Evolutionary conservation across 2,797 vertebrate genomes (phyloP), one percentile per base, ranked within the genome.

Genomic region (Danio jaintianensis): DNA sequence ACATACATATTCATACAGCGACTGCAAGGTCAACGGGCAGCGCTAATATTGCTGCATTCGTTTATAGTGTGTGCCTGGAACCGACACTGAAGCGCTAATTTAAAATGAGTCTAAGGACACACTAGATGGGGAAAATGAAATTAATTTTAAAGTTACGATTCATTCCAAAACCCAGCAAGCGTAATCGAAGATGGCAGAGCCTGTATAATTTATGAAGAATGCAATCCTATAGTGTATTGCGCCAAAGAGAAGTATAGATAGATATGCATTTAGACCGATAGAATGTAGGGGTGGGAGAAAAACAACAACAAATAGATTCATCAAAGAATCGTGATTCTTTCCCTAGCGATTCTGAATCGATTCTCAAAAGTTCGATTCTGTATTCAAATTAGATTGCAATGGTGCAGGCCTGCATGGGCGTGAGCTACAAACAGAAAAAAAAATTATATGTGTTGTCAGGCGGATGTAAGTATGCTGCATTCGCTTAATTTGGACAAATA

Each of bases 1-100:
- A 53, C 78, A 80, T 85, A 78, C 79, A 85, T 85, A 87, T 86
- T 86, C 84, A 86, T 79, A 80, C n/a, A 43, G 80, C 52, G 42
- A 59, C 68, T 42, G 63, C 78, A 83, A 85, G 86, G 78, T 86
- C 69, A 76, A 80, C n/a, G 70, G 66, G 70, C 73, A 73, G 50
- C 50, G 58, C 78, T 82, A 70, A 76, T 76, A 83, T 76, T 55
- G 67, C 55, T 74, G 82, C 80, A 82, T 78, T 76, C 52, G 63
- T 82, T 84, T 77, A 80, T 40, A 18, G 55, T 7, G 0, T 43
- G 47, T 45, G 42, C 56, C 45, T 75, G 36, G 48, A 77, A 74
- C 67, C 56, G 52, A 67, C 10, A 56, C 22, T 3, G 55, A 69
- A 61, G 22, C 73, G 29, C 58, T 80, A 75, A 73, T 67, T 22